Evolutionary conservation across 2,797 vertebrate species (phyloP).

Genomic region (Manis javanica): DNA sequence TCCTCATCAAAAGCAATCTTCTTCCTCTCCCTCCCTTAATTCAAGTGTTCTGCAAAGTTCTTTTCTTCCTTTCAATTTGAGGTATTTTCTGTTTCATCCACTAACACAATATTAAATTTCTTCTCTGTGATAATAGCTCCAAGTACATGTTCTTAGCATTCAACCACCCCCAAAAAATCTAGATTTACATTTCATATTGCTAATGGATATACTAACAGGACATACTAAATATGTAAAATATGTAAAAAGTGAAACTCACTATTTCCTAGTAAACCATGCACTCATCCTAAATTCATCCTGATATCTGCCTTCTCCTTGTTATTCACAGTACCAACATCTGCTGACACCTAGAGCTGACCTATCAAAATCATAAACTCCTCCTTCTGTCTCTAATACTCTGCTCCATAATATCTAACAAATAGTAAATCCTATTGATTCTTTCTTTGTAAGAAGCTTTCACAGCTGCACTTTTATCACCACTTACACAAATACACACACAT

Average conservation of each 20-base stretch:
- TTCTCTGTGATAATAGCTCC: not conserved
- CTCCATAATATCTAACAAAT: not conserved
- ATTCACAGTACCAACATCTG: not conserved
- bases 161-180: not conserved
- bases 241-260: not conserved
- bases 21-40: not conserved
- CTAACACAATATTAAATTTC: not conserved
- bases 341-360: not conserved
- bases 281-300: not conserved
- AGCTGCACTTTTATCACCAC: not conserved
- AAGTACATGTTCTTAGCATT: not conserved
- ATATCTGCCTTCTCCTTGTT: not conserved
- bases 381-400: not conserved
- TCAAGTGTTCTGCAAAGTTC: not conserved
- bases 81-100: not conserved
- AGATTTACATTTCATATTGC: slow-evolving; percentile 5
- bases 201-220: not conserved
- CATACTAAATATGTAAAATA: not conserved
- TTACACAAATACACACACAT: not conserved
- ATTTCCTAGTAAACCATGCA: not conserved
- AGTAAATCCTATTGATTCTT: not conserved
- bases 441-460: not conserved
- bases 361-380: not conserved
- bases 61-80: not conserved
- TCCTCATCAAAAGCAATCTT: not conserved